Evolutionary conservation across 2,797 vertebrate genomes (phyloP), one percentile per base, ranked within the genome.

Genomic region (Enteromius viviparus): DNA sequence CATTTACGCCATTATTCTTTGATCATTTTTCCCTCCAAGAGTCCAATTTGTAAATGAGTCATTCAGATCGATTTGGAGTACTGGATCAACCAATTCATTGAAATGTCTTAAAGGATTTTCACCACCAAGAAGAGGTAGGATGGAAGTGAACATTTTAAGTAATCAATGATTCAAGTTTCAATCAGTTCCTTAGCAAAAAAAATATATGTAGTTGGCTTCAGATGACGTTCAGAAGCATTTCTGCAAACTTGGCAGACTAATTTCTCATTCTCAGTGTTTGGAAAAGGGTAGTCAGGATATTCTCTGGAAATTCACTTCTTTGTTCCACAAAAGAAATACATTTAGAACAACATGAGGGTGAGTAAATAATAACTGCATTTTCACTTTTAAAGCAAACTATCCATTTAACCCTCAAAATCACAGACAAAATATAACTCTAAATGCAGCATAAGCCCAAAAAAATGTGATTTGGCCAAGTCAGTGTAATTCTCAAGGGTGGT

Each of bases 401-500:
- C 17, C 26, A 0, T 29, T 64, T 37, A 62, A 65, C 62, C 62
- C 21, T 51, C 23, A 65, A 78, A 6, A 3, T 5, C 32, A 40
- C 12, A 26, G 3, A 15, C 23, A 21, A 14, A 71, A 62, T 29
- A 75, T 74, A 12, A 53, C 32, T 68, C 40, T 47, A 49, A 81
- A 34, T 4, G 3, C 15, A 21, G 11, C n/a, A 42, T 12, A 58
- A 32, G 4, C 3, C 6, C 5, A 66, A 34, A 26, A 45, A 34
- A 78, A 47, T 4, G 42, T 42, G 60, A 83, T 84, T 68, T 69
- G 47, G 64, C 19, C 29, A 45, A 34, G 21, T 53, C 64, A 55
- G 14, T 82, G 40, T 47, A 76, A 69, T 76, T 76, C 64, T 82
- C 81, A 76, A 15, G 72, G 81, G 81, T 82, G 81, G 81, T 82